Base-by-base conservation (phyloP, 2,113 vertebrate genomes). In the Holacanthus passer region DNA sequence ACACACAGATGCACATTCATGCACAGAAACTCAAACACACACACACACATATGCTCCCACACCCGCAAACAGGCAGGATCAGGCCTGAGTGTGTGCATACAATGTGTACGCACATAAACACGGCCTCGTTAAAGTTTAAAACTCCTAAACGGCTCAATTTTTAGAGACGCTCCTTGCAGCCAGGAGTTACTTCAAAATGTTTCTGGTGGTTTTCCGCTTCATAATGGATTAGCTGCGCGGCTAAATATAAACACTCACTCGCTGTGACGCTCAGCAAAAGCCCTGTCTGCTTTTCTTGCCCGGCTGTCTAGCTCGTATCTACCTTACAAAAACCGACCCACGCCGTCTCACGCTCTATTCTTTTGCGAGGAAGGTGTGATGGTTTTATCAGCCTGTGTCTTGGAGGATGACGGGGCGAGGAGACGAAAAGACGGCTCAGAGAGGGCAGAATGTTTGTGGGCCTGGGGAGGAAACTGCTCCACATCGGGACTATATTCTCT, bases 121-220 rank as follows among this genome's bases (percentile, higher is more conserved):
- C 59, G 19, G 68, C 43, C 86, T 84, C 70, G 60, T 77, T 88
- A 81, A 85, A 89, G 68, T 27, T 78, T 43, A 68, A 84, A 79
- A 76, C 64, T 82, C 48, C 75, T 79, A 74, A 87, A 82, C 48
- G 32, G 67, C 81, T 86, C 59, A 19, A 65, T 81, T 86, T 89
- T 83, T 62, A 19, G 80, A 80, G 84, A 80, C 32, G 62, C 56
- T 78, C 55, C 71, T 59, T 82, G 55, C 50, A 88, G 86, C 88
- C 91, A 91, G 88, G 55, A 92, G 64, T 87, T 88, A 76, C 81
- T 91, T 73, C 82, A 87, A 72, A 81, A 80, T 66, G 71, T 84
- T 92, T 83, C 87, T 88, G 84, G 79, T 84, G 83, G 88, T 91
- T 94, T 92, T 90, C 86, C 29, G 79, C 85, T 87, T 89, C 71